Base-by-base conservation (phyloP, 2,888 invertebrate species). In the Pollenia griseotomentosa region DNA sequence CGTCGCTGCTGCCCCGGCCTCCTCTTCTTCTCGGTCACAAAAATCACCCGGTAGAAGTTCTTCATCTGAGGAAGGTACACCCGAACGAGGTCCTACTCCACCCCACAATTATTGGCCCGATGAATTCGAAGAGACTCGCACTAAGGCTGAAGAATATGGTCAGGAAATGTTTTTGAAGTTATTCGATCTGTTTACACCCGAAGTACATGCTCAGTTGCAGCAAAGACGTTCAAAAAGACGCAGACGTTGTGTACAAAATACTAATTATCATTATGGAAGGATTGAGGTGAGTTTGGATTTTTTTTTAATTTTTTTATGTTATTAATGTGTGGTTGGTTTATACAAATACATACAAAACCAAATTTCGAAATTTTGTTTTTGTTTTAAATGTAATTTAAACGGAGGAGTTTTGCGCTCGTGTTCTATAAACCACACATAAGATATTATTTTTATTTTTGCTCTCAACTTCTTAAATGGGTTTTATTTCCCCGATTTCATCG, bases 241-340 rank as follows among this genome's bases (percentile, higher is more conserved):
- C 63, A 91, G 93, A 2, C 92, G 93, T 14, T 91, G 90, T 48
- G 93, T 93, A 0, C 91, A 92, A 68, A 93, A 91, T 83, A 93
- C 92, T 19, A 93, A 92, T 85, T 93, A 91, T 83, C 93, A 93
- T 82, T 93, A 93, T 88, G 93, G 93, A 14, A 91, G 91, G 48
- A 90, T 93, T 86, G 93, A 92, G 42, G 91, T 91, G 68, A 89
- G 90, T 70, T 23, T 40, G 5, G 14, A 55, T 68, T 33, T 33
- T 33, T 33, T 23, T 23, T 23, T 33, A 1, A 33, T 33, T 5
- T 33, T 33, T 0, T 6, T 33, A 33, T 33, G 33, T 33, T 33
- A 33, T 23, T 23, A 23, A 23, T n/a, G n/a, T n/a, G n/a, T n/a
- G n/a, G n/a, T n/a, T n/a, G n/a, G n/a, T n/a, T n/a, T n/a, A n/a